Conservation (phyloP, 2,888 invertebrate genomes). For the Malachius bipustulatus region DNA sequence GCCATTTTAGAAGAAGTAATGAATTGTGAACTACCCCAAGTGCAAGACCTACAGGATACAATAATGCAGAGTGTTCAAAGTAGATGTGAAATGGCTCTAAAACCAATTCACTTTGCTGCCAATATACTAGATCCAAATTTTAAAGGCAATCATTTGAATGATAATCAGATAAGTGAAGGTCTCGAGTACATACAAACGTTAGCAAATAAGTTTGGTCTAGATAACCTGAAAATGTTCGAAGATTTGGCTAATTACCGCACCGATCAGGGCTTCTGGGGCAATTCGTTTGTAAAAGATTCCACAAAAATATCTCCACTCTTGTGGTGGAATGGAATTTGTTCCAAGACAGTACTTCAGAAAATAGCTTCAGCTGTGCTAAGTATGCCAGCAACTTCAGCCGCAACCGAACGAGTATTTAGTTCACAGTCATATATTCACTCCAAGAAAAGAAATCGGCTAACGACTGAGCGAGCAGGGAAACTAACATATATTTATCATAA, state of each 20-base stretch:
- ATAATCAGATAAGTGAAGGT: too few species aligned
- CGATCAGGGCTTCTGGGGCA: not conserved
- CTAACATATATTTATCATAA: conserved; percentile 3
- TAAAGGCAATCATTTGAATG: not conserved
- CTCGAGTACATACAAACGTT: not conserved
- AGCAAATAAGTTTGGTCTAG: too few species aligned
- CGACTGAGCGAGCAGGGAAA: conserved; percentile 1
- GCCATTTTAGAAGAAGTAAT: not conserved
- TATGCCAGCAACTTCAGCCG: not conserved
- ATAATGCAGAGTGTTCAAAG: too few species aligned
- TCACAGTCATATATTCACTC: not conserved
- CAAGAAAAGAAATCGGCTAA: not conserved
- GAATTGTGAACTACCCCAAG: too few species aligned
- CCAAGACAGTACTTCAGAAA: not conserved
- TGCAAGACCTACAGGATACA: too few species aligned
- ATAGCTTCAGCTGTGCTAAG: not conserved
- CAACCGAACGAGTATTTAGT: conserved; percentile 3
- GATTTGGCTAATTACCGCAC: too few species aligned
- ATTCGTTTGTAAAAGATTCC: not conserved
- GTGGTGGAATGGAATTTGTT: not conserved
- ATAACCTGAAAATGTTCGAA: too few species aligned
- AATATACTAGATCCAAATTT: not conserved
- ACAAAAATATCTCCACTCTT: too few species aligned
- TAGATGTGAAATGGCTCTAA: too few species aligned
- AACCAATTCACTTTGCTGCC: conserved; percentile 1